Conservation (phyloP, 2,113 vertebrate genomes). For the Peromyscus californicus region DNA sequence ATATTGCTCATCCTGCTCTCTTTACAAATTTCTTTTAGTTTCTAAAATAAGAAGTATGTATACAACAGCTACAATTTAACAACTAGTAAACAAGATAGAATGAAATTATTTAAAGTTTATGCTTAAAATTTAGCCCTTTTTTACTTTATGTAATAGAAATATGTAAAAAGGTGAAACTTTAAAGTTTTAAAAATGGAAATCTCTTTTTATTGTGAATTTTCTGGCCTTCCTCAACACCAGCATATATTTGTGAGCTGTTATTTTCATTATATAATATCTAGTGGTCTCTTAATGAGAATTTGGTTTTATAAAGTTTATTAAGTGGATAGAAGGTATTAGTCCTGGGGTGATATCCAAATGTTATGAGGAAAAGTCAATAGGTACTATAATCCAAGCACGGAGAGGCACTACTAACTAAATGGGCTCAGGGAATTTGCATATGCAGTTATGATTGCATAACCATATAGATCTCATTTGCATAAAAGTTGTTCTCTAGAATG, state of each 20-base stretch:
- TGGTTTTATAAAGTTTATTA: neutral
- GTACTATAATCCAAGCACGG: neutral
- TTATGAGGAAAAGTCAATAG: neutral
- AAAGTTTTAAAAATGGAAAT: neutral
- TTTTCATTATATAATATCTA: neutral
- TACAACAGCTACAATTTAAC: neutral
- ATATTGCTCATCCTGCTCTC: neutral
- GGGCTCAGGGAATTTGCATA: neutral
- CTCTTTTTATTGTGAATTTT: neutral
- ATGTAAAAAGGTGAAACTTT: neutral
- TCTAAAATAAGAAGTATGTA: neutral
- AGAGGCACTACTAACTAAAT: neutral
- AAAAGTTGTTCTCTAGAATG: neutral
- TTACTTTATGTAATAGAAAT: neutral
- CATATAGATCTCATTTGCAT: neutral
- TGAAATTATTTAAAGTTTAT: constrained; percentile 45
- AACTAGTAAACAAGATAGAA: neutral
- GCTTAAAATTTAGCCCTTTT: neutral
- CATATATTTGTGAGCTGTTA: neutral
- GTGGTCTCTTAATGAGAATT: neutral
- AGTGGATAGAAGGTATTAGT: neutral
- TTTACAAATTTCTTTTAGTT: neutral
- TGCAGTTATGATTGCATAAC: neutral
- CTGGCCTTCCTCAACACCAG: neutral
- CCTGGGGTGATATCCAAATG: neutral